Conservation (phyloP, 2,113 vertebrate genomes). For the Gallinago media region DNA sequence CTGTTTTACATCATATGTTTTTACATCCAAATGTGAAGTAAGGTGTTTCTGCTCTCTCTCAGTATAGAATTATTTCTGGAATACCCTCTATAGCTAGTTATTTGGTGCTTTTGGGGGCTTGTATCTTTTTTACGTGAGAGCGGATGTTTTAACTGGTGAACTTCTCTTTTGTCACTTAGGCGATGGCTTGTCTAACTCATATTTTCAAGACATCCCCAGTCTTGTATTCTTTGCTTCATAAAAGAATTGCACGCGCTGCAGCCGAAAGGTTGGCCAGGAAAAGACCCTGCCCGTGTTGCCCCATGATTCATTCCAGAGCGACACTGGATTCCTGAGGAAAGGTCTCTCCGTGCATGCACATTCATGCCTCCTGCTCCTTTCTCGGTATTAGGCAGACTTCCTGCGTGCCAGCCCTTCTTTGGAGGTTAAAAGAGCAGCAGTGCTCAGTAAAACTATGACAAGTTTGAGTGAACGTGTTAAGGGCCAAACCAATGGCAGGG, state of each 20-base stretch:
- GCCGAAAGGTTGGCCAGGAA: background rate
- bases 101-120: background rate
- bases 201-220: background rate
- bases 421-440: background rate
- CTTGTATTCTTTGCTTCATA: background rate
- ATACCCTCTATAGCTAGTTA: background rate
- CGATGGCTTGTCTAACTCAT: background rate
- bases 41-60: background rate
- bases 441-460: background rate
- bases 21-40: background rate
- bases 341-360: background rate
- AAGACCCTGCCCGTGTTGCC: background rate
- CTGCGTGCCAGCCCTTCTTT: background rate
- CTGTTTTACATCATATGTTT: background rate
- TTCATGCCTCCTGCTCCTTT: background rate
- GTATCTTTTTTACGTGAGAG: background rate
- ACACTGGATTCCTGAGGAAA: background rate
- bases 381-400: background rate
- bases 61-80: background rate
- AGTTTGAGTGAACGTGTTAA: background rate
- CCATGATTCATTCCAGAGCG: background rate
- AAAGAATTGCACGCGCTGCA: fast-evolving
- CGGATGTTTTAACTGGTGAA: background rate
- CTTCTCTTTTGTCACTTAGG: background rate
- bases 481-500: background rate